phyloP scores from a whole-genome alignment of 2,888 invertebrate species.

The Tenthredo mesomela region DNA sequence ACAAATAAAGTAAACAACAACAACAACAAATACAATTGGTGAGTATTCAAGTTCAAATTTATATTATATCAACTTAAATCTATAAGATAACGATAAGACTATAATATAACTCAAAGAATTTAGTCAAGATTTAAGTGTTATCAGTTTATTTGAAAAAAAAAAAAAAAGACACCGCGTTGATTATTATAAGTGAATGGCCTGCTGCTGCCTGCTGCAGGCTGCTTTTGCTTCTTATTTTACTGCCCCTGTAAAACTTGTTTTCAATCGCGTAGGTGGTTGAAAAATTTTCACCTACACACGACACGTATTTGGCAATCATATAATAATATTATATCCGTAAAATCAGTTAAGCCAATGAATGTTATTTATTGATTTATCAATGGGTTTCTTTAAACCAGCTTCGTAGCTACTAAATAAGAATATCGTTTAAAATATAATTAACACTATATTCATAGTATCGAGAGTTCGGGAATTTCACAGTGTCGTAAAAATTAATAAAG shows the following conservation, averaged over 20 bases:
- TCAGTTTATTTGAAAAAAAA: constrained; percentile 29
- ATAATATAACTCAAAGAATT: no score
- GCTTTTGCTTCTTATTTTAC: no score
- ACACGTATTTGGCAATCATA: constrained; percentile 65
- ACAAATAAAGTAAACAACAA: constrained; percentile 41
- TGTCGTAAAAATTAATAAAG: background rate
- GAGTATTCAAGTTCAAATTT: constrained; percentile 6
- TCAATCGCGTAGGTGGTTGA: constrained; percentile 64
- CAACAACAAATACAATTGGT: background rate
- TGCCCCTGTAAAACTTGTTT: constrained; percentile 48
- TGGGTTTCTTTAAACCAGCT: background rate
- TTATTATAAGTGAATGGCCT: constrained; percentile 64
- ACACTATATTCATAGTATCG: background rate
- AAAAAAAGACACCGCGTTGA: constrained; percentile 36
- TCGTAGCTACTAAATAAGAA: no score
- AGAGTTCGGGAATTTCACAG: background rate
- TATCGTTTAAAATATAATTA: no score
- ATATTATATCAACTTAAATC: constrained; percentile 48
- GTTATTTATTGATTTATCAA: background rate
- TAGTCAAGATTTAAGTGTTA: constrained; percentile 38
- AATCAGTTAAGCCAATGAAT: background rate
- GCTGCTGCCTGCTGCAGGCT: no score
- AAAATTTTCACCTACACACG: constrained; percentile 69
- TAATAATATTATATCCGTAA: background rate
- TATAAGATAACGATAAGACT: constrained; percentile 8